A percentile compares a stretch with the other conserved stretches of the same genome.
Conservation (phyloP, 1,140 invertebrate species). For the Homarus americanus region DNA sequence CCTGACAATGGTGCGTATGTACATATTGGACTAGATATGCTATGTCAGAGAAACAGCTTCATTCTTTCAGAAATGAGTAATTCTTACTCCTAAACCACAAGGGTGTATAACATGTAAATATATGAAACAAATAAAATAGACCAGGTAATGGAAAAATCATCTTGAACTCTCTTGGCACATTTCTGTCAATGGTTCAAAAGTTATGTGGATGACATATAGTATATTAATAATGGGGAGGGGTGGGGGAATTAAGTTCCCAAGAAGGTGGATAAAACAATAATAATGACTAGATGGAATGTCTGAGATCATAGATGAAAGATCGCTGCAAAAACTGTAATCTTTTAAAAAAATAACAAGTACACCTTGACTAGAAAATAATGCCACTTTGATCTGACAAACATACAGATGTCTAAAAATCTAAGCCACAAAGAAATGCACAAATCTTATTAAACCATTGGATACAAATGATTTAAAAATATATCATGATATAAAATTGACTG, state of each 20-base stretch:
- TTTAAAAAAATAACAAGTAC: conserved; percentile 72
- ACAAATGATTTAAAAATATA: conserved; percentile 74
- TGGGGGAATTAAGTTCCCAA: conserved; percentile 54
- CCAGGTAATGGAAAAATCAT: conserved; percentile 67
- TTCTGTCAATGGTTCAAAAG: conserved; percentile 71
- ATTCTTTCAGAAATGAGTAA: conserved; percentile 72
- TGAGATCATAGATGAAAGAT: conserved; percentile 73
- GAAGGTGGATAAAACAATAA: conserved; percentile 66
- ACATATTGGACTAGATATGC: conserved; percentile 73
- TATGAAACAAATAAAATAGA: conserved; percentile 72
- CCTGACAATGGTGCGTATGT: conserved; percentile 68
- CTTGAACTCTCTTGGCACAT: conserved; percentile 70
- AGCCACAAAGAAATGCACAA: conserved; percentile 73
- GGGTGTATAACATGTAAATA: conserved; percentile 73
- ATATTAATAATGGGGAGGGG: conserved; percentile 41
- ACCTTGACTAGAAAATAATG: conserved; percentile 73
- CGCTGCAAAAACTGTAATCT: conserved; percentile 70
- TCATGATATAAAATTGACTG: conserved; percentile 74
- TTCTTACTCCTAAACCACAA: conserved; percentile 71
- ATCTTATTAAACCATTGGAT: conserved; percentile 73
- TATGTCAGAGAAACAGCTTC: conserved; percentile 73
- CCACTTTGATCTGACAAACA: conserved; percentile 73
- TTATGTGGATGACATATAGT: conserved; percentile 65
- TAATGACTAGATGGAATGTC: conserved; percentile 73
- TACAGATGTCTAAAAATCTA: conserved; percentile 72